Conservation (phyloP, 2,797 vertebrate genomes). For the Masticophis lateralis region DNA sequence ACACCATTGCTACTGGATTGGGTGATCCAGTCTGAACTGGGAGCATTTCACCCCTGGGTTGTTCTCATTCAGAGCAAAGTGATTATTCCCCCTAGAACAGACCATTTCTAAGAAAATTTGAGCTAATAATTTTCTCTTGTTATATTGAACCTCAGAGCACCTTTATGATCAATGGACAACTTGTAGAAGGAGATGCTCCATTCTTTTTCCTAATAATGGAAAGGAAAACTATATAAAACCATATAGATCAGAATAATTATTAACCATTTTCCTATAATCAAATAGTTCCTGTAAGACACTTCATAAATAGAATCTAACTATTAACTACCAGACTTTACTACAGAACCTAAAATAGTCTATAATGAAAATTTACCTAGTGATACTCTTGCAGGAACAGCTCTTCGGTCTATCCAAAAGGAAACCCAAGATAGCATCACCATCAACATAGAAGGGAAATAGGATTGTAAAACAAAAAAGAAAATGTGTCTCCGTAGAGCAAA, state of each 20-base stretch:
- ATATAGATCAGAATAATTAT: neutral
- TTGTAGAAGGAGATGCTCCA: neutral
- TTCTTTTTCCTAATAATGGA: neutral
- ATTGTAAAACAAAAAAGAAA: constrained; percentile 96
- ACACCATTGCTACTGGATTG: no score
- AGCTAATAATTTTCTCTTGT: neutral
- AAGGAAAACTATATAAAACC: neutral
- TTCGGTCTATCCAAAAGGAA: constrained; percentile 93
- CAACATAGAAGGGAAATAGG: constrained; percentile 90
- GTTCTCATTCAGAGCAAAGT: neutral
- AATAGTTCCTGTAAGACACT: neutral
- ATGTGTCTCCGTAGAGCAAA: constrained; percentile 90
- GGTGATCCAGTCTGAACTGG: no score
- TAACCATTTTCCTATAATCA: neutral
- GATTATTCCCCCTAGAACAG: neutral
- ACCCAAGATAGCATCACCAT: constrained; percentile 95
- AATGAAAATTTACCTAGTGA: constrained; percentile 80
- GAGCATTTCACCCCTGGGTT: neutral
- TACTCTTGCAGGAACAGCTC: constrained; percentile 88
- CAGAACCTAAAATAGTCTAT: constrained; percentile 23
- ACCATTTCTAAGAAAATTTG: neutral
- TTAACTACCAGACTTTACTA: neutral
- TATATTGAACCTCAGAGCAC: neutral
- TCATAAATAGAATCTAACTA: neutral
- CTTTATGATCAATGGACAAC: neutral